Base-by-base conservation (phyloP, 2,797 vertebrate genomes). In the Mus spretus region DNA sequence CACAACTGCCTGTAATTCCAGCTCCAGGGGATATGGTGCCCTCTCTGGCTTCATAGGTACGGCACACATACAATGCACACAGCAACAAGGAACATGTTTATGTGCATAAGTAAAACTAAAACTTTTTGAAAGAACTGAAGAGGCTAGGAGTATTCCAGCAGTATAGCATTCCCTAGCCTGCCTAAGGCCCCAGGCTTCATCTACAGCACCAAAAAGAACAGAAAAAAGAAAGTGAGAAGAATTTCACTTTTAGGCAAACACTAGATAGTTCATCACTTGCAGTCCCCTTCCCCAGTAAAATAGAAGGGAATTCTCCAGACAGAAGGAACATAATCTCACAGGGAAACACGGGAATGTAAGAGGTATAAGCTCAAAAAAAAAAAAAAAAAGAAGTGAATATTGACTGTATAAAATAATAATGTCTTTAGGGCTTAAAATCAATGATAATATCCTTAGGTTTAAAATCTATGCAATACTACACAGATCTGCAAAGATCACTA, bases 391-490 rank as follows among this genome's bases (percentile, higher is more conserved):
- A 85, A 84, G 74, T 26, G 72, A 82, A 80, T 17, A 74, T 0
- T 53, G 70, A 74, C 61, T 44, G 11, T 22, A 44, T 55, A 55
- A 83, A 83, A 78, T 19, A 59, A 72, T n/a, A 57, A 63, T 53
- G 59, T n/a, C 74, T 47, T 31, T 31, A 57, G 26, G 28, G 59
- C 47, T 75, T 85, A 44, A 92, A 81, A 83, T 94, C 59, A 86
- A 81, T 19, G 55, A 67, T 37, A 61, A 61, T 40, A 34, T 65
- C 57, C 20, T 80, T n/a, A 15, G 13, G 40, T 55, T 85, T 89
- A 55, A 92, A 82, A 80, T 92, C 67, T 94, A 85, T 19, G 1
- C 22, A 28, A 82, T 65, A 81, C 67, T 78, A 79, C 70, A 74
- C 7, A 61, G 57, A 61, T 17, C 34, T 87, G 77, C 20, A 55